phyloP scores from a whole-genome alignment of 1,140 invertebrate genomes.

The Cydia strobilella region DNA sequence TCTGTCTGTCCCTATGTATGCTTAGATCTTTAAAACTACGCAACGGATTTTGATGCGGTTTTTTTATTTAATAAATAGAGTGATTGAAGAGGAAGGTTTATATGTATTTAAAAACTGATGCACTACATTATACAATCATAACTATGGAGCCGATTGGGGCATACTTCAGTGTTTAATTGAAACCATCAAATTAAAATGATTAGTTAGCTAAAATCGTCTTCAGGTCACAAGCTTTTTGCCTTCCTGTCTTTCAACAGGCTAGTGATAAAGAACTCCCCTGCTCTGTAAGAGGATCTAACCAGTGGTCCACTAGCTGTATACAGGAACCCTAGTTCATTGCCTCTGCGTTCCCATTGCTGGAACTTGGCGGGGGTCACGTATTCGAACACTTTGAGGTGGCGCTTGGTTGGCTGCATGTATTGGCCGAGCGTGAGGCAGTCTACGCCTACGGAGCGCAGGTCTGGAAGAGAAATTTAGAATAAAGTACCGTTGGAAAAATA shows the following conservation, averaged over 20 bases:
- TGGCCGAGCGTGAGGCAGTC: slow-evolving; percentile 99
- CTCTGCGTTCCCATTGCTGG: slow-evolving; percentile 92
- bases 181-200: not conserved
- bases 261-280: slow-evolving; percentile 95
- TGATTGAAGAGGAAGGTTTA: too few relatives aligned
- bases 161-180: not conserved
- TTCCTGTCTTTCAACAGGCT: slow-evolving; percentile 86
- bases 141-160: too few relatives aligned
- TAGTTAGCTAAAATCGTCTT: slow-evolving; percentile 10
- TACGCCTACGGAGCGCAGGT: slow-evolving; percentile 89
- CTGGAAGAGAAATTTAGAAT: slow-evolving; percentile 66
- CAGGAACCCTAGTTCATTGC: slow-evolving; percentile 94
- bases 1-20: too few relatives aligned
- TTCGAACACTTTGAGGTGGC: slow-evolving; percentile 97
- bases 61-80: too few relatives aligned
- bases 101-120: too few relatives aligned
- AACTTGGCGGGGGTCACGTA: slow-evolving; percentile 99
- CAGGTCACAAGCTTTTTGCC: slow-evolving; percentile 55
- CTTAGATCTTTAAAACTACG: too few relatives aligned
- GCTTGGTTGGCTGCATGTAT: slow-evolving; percentile 99
- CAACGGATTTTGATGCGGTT: too few relatives aligned
- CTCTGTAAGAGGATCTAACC: slow-evolving; percentile 98
- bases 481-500: too few relatives aligned
- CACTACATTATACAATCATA: too few relatives aligned
- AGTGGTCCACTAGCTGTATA: slow-evolving; percentile 99